Percentiles rank a stretch among this genome's conserved stretches.
phyloP scores from a whole-genome alignment of 2,797 vertebrate species.

The Dermochelys coriacea region DNA sequence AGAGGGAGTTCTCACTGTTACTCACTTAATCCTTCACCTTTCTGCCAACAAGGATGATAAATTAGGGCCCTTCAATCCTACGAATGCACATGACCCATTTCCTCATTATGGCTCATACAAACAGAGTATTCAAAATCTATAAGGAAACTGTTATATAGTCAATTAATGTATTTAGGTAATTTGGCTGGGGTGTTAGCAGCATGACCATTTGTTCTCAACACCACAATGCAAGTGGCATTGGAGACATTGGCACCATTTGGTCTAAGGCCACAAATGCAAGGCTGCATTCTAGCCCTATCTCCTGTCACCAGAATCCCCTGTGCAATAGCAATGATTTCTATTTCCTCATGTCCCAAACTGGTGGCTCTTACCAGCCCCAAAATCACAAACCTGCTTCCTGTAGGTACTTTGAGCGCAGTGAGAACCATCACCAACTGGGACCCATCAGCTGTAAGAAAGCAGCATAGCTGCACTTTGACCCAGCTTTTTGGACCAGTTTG shows the following conservation, averaged over 20 bases:
- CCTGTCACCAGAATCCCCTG: not conserved
- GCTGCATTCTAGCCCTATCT: not conserved
- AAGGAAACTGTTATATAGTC: not conserved
- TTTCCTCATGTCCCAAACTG: not conserved
- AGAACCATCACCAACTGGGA: not conserved
- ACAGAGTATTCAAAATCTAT: accelerated
- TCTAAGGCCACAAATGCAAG: not conserved
- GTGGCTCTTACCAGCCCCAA: not conserved
- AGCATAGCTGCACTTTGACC: not conserved
- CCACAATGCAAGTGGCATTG: not conserved
- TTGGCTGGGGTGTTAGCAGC: not conserved
- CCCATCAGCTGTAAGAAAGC: not conserved
- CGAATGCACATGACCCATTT: not conserved
- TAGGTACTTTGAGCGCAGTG: not conserved
- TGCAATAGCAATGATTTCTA: not conserved
- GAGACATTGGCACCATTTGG: not conserved
- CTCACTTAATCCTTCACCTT: not conserved
- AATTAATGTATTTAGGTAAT: no score
- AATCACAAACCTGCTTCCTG: not conserved
- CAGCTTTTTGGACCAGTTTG: not conserved
- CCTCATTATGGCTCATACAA: not conserved
- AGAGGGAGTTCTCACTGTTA: not conserved
- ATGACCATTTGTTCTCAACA: not conserved
- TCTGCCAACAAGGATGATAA: not conserved
- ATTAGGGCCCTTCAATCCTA: not conserved